Evolutionary conservation across 2,113 vertebrate species (phyloP), one percentile per base, ranked within the genome.

Genomic region (Sylvietta virens): DNA sequence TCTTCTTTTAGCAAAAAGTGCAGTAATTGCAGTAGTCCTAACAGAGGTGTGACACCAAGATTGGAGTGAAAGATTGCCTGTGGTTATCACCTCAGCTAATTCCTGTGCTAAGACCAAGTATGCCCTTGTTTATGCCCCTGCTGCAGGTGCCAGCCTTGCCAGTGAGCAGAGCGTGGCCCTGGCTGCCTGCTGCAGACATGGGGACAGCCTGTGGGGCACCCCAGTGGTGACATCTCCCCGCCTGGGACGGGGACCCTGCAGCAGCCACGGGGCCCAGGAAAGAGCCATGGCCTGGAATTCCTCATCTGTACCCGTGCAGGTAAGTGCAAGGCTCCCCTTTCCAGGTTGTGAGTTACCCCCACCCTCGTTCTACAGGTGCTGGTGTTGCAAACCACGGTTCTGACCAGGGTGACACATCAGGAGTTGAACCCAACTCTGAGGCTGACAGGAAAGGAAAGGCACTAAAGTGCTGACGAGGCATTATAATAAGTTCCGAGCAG

Each of bases 291-390:
- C 13, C 11, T 7, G 71, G 26, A 1, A 6, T 7, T 33, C 10
- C 24, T 37, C 11, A 3, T 33, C 62, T 26, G 4, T 1, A 0
- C 42, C 57, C 2, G 0, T 10, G 11, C 37, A 31, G 33, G 39
- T 27, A 27, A 79, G 28, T 4, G 23, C 33, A 39, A 35, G 16
- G 45, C n/a, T 81, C 9, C 8, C 39, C 35, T 54, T 27, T 6
- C 19, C 1, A 2, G n/a, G 30, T 1, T 31, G 22, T 0, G 26
- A 24, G 62, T 22, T 56, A 23, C 44, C 33, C 60, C 1, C 0
- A 21, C 4, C 39, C 39, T 16, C 7, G 47, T 3, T 0, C 37
- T 47, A 19, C 1, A 9, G 31, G 13, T 69, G 35, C 13, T 4
- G 3, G 33, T n/a, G 60, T 26, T 31, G 39, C 44, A 50, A 37